A percentile compares a stretch with the other conserved stretches of the same genome.
Evolutionary conservation across 2,113 vertebrate species (phyloP).

Genomic region (Crocuta crocuta): DNA sequence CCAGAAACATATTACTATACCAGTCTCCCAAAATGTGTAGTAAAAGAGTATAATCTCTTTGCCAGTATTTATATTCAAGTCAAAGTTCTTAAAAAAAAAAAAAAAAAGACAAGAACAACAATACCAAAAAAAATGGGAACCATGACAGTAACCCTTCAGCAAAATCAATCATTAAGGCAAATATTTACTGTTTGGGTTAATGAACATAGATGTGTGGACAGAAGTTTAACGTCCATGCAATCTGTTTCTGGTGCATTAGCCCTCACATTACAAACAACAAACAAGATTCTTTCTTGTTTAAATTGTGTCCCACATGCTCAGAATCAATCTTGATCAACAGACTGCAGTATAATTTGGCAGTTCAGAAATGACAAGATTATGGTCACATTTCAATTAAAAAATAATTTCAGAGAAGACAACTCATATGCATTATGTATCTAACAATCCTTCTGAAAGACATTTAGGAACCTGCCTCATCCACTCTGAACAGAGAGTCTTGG

Average conservation of each 20-base stretch:
- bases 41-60: slow-evolving; percentile 76
- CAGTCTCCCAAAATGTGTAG: slow-evolving; percentile 64
- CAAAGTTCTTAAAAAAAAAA: slow-evolving; percentile 55
- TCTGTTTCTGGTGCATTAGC: slow-evolving; percentile 57
- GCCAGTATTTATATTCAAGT: slow-evolving; percentile 67
- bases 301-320: slow-evolving; percentile 65
- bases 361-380: slow-evolving; percentile 69
- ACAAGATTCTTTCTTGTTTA: slow-evolving; percentile 59
- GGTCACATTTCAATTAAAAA: slow-evolving; percentile 73
- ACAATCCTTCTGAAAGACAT: slow-evolving; percentile 15
- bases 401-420: slow-evolving; percentile 32
- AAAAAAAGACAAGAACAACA: slow-evolving; percentile 61
- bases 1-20: slow-evolving; percentile 10
- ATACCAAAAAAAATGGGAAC: not conserved
- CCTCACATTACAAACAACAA: slow-evolving; percentile 40
- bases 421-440: not conserved
- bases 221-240: slow-evolving; percentile 49
- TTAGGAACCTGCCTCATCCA: slow-evolving; percentile 1
- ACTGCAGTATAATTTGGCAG: slow-evolving; percentile 56
- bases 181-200: slow-evolving; percentile 26
- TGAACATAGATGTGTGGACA: not conserved
- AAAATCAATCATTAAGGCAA: slow-evolving; percentile 51
- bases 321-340: slow-evolving; percentile 69
- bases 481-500: not conserved
- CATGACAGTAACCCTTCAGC: not conserved